Evolutionary conservation across 2,113 vertebrate genomes (phyloP).

Genomic region (Grantiella picta): DNA sequence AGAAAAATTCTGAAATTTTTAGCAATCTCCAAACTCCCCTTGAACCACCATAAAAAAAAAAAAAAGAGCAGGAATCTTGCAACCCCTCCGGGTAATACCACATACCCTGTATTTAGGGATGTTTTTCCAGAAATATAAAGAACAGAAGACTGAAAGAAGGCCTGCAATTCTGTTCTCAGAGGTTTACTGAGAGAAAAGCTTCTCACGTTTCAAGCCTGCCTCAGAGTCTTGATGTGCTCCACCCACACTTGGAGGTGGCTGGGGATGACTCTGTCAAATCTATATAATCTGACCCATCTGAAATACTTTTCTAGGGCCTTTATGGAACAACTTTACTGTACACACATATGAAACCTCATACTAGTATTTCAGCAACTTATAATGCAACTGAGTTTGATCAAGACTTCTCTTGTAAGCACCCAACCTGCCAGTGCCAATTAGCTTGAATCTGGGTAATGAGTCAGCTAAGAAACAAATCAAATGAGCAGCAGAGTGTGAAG

Average conservation of each 20-base stretch:
- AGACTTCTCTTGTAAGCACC: not conserved
- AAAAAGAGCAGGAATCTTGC: not conserved
- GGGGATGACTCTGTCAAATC: not conserved
- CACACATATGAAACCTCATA: not conserved
- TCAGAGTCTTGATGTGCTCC: not conserved
- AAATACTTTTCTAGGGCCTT: not conserved
- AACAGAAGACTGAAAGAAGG: not conserved
- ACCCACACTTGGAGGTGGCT: not conserved
- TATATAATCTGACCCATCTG: not conserved
- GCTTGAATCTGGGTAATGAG: not conserved
- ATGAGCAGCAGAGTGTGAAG: not conserved
- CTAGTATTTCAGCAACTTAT: not conserved
- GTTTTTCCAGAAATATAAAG: not conserved
- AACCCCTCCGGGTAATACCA: not conserved
- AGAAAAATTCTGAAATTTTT: not conserved
- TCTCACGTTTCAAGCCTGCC: not conserved
- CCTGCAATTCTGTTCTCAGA: not conserved
- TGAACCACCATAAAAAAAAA: not conserved
- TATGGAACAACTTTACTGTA: not conserved
- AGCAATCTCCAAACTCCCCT: not conserved
- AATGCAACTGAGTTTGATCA: not conserved
- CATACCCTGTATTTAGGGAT: not conserved
- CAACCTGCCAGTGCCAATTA: not conserved
- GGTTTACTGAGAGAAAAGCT: not conserved
- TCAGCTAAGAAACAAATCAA: not conserved